Conservation (phyloP, 2,113 vertebrate genomes). For the Melierax canorus region DNA sequence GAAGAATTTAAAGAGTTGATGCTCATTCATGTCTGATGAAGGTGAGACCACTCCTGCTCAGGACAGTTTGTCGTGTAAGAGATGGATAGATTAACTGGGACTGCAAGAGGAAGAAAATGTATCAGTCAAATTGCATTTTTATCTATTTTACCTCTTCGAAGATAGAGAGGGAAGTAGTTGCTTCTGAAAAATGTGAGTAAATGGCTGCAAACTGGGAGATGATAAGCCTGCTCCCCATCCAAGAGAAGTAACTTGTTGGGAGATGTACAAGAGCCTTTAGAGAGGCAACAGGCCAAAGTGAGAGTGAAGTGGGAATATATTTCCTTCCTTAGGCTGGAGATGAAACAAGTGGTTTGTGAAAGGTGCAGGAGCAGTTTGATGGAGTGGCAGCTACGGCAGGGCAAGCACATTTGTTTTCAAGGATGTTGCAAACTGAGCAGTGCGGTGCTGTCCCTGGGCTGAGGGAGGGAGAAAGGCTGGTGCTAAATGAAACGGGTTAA, state of each 20-base stretch:
- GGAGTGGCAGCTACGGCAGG: neutral
- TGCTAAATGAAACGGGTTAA: neutral
- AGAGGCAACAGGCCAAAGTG: neutral
- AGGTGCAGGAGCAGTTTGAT: neutral
- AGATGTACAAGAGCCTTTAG: neutral
- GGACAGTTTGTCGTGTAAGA: neutral
- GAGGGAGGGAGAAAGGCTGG: neutral
- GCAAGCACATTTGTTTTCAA: neutral
- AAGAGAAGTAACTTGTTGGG: neutral
- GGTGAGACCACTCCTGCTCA: neutral
- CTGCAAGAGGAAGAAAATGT: neutral
- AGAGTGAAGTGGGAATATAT: neutral
- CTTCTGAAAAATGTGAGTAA: neutral
- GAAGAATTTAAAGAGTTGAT: neutral
- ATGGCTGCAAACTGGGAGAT: neutral
- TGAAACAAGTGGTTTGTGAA: neutral
- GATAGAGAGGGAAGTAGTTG: neutral
- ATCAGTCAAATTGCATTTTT: neutral
- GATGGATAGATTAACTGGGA: neutral
- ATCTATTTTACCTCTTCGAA: neutral
- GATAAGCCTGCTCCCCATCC: neutral
- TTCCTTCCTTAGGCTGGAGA: neutral
- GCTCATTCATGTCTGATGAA: neutral
- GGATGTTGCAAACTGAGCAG: neutral
- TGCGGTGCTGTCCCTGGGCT: rapidly evolving